phyloP scores from a whole-genome alignment of 2,797 vertebrate genomes.

The Gymnothorax javanicus region DNA sequence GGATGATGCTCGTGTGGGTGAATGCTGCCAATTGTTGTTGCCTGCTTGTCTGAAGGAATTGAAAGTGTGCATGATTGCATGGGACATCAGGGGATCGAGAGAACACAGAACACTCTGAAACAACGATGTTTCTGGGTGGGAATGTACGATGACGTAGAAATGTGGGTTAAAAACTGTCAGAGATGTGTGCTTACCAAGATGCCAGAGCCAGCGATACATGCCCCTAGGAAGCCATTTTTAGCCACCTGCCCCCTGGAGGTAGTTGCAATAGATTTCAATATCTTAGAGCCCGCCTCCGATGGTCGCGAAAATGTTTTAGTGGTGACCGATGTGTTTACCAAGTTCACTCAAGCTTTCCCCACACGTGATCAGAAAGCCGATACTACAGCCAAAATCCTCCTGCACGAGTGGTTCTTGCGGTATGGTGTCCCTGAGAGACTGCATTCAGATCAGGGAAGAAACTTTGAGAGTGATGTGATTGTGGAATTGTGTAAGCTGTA shows the following conservation, averaged over 20 bases:
- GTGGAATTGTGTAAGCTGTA: too few relatives aligned
- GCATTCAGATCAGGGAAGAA: too few relatives aligned
- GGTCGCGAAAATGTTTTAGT: too few relatives aligned
- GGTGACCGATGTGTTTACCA: too few relatives aligned
- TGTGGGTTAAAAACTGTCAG: slow-evolving; percentile 11
- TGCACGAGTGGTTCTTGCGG: too few relatives aligned
- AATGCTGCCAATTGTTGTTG: not conserved
- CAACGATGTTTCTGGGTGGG: not conserved
- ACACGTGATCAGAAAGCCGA: too few relatives aligned
- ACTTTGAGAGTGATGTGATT: too few relatives aligned
- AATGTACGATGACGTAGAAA: not conserved
- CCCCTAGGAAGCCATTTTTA: not conserved
- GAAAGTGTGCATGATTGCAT: not conserved
- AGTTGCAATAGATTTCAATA: too few relatives aligned
- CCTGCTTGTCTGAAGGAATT: not conserved
- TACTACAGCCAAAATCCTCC: too few relatives aligned
- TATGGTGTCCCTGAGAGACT: too few relatives aligned
- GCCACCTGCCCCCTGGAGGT: not conserved
- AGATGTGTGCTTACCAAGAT: slow-evolving; percentile 11
- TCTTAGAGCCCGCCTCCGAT: too few relatives aligned
- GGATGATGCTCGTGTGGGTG: not conserved
- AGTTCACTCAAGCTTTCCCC: too few relatives aligned
- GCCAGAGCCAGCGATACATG: not conserved
- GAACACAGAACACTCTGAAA: not conserved
- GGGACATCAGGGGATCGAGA: slow-evolving; percentile 6